Evolutionary conservation across 2,797 vertebrate species (phyloP), one percentile per base, ranked within the genome.

Genomic region (Cynopterus sphinx): DNA sequence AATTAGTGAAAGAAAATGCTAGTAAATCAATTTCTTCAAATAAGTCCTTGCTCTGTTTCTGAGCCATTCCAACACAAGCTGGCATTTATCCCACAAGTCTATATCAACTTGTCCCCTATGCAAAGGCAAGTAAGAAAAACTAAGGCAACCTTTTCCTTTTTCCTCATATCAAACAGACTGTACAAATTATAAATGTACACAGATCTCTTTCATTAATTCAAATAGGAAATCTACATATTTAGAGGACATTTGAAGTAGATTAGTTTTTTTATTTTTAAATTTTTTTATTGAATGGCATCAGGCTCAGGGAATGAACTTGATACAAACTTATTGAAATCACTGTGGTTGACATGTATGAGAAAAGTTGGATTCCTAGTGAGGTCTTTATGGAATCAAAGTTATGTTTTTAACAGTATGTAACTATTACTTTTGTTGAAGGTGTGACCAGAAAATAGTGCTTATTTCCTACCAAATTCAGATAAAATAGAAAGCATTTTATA

Each of bases 41-140:
- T n/a, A n/a, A 67, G 94, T 97, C 96, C 96, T 97, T 96, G 97
- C 87, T 97, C 95, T 90, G 83, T 91, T 94, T 91, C 92, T 90
- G 63, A 96, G 91, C 68, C 89, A 83, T 96, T 96, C 61, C 41
- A 70, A 71, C 65, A 93, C 4, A 31, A 96, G 71, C 65, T 57
- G 84, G n/a, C 36, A 46, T 96, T 90, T 77, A 75, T 28, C 43
- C 79, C 61, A 70, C n/a, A 65, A 95, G 70, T 53, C 10, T 67
- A 0, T 79, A 53, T 95, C 79, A 87, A 75, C 71, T 86, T 94
- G 61, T 53, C 46, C 39, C 55, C 57, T 77, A 92, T 79, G 95
- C 86, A 96, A 96, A 97, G 46, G 83, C 82, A 95, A 90, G 49
- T 28, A 67, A 94, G 43, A 87, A 95, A 41, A 91, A 87, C 36